Conservation (phyloP, 2,113 vertebrate species). For the Pomatorhinus ruficollis region DNA sequence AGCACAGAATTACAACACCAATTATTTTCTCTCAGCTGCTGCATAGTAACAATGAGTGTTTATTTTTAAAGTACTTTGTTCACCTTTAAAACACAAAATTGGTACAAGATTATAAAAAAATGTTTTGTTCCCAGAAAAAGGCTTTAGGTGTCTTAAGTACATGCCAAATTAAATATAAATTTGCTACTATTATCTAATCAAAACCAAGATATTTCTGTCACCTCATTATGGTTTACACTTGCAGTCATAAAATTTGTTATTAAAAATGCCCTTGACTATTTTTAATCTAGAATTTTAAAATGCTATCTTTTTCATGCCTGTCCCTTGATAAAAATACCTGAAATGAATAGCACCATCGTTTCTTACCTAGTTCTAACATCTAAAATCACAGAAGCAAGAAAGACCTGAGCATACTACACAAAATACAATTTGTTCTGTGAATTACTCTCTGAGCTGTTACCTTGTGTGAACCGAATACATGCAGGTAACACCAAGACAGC, state of each 20-base stretch:
- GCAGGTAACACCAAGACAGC: neutral
- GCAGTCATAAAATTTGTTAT: neutral
- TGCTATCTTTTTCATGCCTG: neutral
- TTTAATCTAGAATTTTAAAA: neutral
- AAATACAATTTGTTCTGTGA: neutral
- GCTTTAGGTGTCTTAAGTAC: neutral
- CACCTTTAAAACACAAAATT: conserved; percentile 2
- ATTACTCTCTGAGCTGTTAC: neutral
- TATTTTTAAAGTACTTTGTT: conserved; percentile 14
- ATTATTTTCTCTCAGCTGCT: conserved; percentile 6
- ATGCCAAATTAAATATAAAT: neutral
- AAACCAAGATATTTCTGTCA: conserved; percentile 16
- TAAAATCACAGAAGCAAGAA: neutral
- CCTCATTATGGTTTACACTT: neutral
- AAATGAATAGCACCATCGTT: neutral
- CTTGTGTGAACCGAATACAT: neutral
- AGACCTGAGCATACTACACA: neutral
- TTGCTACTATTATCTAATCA: conserved; percentile 3
- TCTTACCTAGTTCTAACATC: neutral
- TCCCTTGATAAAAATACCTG: neutral
- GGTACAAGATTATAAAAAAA: neutral
- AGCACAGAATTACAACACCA: neutral
- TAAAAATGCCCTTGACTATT: neutral
- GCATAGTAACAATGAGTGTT: neutral
- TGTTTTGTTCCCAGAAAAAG: neutral